Evolutionary conservation across 2,113 vertebrate genomes (phyloP).

Genomic region (Callorhinus ursinus): DNA sequence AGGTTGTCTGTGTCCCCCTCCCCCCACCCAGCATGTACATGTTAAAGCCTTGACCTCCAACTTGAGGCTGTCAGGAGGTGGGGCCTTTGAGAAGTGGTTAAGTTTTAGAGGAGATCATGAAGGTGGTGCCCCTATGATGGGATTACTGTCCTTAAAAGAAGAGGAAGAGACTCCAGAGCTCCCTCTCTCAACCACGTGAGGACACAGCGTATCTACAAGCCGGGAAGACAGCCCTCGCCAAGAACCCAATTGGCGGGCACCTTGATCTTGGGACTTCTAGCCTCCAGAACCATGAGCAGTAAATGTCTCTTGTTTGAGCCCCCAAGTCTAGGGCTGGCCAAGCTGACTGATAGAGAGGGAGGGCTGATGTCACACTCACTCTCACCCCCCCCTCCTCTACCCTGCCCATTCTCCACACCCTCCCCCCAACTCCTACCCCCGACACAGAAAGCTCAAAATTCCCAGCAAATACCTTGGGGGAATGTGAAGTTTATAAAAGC

Average conservation of each 20-base stretch:
- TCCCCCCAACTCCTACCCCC: rapidly evolving
- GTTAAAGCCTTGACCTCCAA: background rate
- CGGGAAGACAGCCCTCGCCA: background rate
- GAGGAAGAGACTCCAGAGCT: background rate
- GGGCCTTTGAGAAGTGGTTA: background rate
- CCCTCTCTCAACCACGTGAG: background rate
- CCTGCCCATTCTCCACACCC: background rate
- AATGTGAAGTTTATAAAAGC: background rate
- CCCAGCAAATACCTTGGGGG: background rate
- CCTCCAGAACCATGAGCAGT: background rate
- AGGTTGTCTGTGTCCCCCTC: background rate
- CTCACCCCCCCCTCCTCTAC: rapidly evolving
- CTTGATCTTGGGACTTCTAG: background rate
- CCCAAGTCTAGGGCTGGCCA: background rate
- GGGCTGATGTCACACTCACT: background rate
- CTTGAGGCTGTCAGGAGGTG: background rate
- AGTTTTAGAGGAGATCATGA: background rate
- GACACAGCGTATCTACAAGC: background rate
- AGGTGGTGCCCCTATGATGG: background rate
- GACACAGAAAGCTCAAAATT: background rate
- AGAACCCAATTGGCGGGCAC: background rate
- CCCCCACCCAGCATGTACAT: background rate
- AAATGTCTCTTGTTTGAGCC: background rate
- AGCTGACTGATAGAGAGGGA: background rate
- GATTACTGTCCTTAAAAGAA: background rate